Base-by-base conservation (phyloP, 2,888 invertebrate genomes). In the Cistogaster globosa region DNA sequence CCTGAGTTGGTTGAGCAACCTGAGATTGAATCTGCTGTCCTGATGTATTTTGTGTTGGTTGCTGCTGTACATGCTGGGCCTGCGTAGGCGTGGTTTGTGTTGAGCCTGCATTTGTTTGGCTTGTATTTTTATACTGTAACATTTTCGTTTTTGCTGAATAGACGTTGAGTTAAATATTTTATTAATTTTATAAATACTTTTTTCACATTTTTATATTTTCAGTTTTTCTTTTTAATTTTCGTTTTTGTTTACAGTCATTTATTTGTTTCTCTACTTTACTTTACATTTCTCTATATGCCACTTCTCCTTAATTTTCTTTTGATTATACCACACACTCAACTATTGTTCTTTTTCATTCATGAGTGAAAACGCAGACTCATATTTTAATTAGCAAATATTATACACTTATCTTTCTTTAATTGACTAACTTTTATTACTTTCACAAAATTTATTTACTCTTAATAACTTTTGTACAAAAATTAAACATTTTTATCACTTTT, bases 101-200 rank as follows among this genome's bases (percentile, higher is more conserved):
- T 16, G 84, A 51, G 22, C 74, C 74, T 2, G 74, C 71, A 55
- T 86, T 87, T 12, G 86, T 83, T 62, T 84, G 83, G n/a, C 82
- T 67, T 72, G 85, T 71, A 85, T 89, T 91, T 87, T 91, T 91
- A 87, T 90, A 91, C 74, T 91, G 91, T 75, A 91, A 87, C 91
- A 91, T 91, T 84, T 81, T 82, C 85, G 22, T 60, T 75, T 55
- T 26, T 65, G 76, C 75, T 81, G 14, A 16, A 36, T 60, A 3
- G 20, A n/a, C 26, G 12, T 51, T 53, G 5, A 45, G 4, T 18
- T n/a, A 5, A 53, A 38, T 1, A 6, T 18, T 69, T 53, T 36
- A 45, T 9, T n/a, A 72, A 55, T 18, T 6, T 42, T n/a, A 42
- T 51, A 38, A 51, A 22, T 53, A 57, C 2, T 48, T 53, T 32